These are phyloP conservation scores for Lepus oiostolus DNA, from an alignment of 2,797 vertebrate genomes.

Conservation along the genomic window DNA sequence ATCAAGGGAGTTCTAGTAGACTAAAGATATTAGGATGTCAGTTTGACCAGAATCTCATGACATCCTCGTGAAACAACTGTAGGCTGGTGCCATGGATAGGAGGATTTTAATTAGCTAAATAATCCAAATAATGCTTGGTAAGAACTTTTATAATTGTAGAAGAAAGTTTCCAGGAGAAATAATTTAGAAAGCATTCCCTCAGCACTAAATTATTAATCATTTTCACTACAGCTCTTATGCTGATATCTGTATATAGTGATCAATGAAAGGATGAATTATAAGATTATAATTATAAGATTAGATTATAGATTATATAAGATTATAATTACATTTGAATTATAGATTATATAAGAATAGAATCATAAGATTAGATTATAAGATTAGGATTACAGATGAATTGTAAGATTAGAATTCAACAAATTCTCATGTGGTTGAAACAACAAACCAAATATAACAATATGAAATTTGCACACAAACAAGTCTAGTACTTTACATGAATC, in stretches of 20 bases:
- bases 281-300: too few relatives aligned
- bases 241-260: neutral
- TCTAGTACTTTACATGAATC: neutral
- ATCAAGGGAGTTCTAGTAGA: constrained; percentile 7
- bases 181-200: neutral
- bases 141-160: constrained; percentile 17
- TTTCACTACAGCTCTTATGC: neutral
- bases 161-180: neutral
- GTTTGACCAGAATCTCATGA: neutral
- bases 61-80: neutral
- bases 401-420: neutral
- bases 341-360: too few relatives aligned
- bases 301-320: too few relatives aligned
- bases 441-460: neutral
- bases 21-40: neutral
- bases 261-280: constrained; percentile 2
- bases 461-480: neutral
- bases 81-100: neutral
- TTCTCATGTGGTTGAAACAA: constrained; percentile 27
- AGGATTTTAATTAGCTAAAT: constrained; percentile 44
- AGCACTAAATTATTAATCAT: neutral
- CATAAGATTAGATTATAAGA: too few relatives aligned
- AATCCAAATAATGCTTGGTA: neutral
- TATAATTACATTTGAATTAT: too few relatives aligned
- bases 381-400: neutral